Percentiles rank a stretch among this genome's conserved stretches.
Conservation (phyloP, 2,888 invertebrate species). For the Calliscelio sp. region DNA sequence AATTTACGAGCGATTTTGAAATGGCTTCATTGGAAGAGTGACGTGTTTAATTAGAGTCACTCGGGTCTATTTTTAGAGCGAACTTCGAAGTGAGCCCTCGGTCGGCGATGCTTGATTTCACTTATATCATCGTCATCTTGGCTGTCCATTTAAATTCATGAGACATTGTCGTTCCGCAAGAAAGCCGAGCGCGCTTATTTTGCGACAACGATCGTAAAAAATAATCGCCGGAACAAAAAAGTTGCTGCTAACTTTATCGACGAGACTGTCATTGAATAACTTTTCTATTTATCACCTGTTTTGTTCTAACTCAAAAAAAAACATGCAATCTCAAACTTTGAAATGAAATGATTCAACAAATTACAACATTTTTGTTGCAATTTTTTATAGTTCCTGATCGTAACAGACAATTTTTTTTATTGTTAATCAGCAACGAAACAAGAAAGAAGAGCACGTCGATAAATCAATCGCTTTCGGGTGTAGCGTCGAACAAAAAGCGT, state of each 20-base stretch:
- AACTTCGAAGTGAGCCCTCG: constrained; percentile 27
- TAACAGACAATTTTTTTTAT: no score
- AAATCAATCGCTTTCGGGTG: constrained; percentile 46
- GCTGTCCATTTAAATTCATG: constrained; percentile 65
- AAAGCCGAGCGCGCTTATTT: constrained; percentile 51
- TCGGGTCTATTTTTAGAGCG: constrained; percentile 58
- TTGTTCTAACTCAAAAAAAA: background rate
- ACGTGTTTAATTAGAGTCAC: constrained; percentile 64
- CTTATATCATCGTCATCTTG: constrained; percentile 64
- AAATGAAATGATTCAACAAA: background rate
- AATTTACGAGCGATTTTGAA: constrained; percentile 26
- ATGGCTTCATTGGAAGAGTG: constrained; percentile 49
- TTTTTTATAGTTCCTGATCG: no score
- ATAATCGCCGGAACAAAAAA: no score
- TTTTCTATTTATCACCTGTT: background rate
- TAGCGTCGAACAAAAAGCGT: constrained; percentile 43
- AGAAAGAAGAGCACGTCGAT: constrained; percentile 14
- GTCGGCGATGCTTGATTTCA: constrained; percentile 55
- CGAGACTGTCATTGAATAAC: background rate
- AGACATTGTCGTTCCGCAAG: constrained; percentile 56
- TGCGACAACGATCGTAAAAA: constrained; percentile 41
- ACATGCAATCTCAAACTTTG: background rate
- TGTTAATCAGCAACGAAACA: background rate
- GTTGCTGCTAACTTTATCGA: background rate
- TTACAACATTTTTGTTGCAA: background rate